Conservation (phyloP, 1,140 invertebrate genomes). For the Drosophila funebris region DNA sequence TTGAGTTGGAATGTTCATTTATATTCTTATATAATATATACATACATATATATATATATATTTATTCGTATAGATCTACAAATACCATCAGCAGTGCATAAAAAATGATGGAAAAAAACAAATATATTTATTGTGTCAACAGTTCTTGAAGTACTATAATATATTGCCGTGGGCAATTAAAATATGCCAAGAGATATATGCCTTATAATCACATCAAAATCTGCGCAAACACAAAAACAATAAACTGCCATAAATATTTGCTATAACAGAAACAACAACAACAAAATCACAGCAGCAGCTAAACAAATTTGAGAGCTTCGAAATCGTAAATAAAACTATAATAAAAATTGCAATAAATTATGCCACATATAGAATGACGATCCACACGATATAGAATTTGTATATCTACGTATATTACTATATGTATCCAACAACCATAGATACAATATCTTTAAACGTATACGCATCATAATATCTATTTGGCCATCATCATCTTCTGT, state of each 20-base stretch:
- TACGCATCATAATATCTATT: not conserved
- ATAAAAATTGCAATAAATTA: constrained; percentile 73
- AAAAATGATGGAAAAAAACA: not conserved
- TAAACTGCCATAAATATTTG: constrained; percentile 54
- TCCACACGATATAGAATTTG: constrained; percentile 2
- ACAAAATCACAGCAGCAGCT: constrained; percentile 26
- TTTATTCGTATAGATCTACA: not conserved
- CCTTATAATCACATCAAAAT: constrained; percentile 34
- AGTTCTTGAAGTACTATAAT: constrained; percentile 27
- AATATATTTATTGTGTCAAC: constrained; percentile 1
- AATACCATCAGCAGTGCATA: not conserved
- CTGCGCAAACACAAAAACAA: constrained; percentile 30
- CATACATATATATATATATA: not conserved
- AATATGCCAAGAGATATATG: constrained; percentile 30
- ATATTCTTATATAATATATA: not conserved
- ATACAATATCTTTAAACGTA: constrained; percentile 5
- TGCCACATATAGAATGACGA: constrained; percentile 33
- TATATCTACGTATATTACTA: constrained; percentile 5
- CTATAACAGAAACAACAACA: constrained; percentile 46
- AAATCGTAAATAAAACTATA: constrained; percentile 76
- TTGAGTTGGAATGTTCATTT: not conserved
- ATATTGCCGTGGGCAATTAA: constrained; percentile 18
- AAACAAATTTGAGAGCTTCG: constrained; percentile 67
- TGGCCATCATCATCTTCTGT: not conserved
- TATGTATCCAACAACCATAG: not conserved